phyloP scores from a whole-genome alignment of 1,140 invertebrate species.

The Bombus sylvicola region DNA sequence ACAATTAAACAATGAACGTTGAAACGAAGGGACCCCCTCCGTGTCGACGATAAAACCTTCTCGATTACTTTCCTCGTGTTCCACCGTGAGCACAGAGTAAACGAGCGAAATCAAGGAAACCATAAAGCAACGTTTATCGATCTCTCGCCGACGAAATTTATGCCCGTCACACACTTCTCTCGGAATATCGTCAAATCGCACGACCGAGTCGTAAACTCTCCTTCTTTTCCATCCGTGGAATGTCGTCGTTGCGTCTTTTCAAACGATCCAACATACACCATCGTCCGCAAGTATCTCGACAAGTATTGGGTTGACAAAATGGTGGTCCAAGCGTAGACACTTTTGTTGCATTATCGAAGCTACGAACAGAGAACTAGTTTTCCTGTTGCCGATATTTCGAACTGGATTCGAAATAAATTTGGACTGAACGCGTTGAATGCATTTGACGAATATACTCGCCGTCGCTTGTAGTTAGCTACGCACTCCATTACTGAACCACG shows the following conservation, averaged over 20 bases:
- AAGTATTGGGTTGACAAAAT: too few relatives aligned
- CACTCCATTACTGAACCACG: too few relatives aligned
- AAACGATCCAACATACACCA: neutral
- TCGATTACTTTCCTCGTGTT: neutral
- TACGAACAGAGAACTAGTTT: too few relatives aligned
- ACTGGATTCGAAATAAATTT: too few relatives aligned
- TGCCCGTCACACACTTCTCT: neutral
- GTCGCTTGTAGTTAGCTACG: too few relatives aligned
- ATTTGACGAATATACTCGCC: too few relatives aligned
- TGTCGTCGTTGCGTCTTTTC: too few relatives aligned
- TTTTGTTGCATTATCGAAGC: too few relatives aligned
- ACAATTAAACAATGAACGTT: slow-evolving; percentile 25
- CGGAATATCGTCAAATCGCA: slow-evolving; percentile 45
- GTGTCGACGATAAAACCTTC: slow-evolving; percentile 19
- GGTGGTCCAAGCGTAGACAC: too few relatives aligned
- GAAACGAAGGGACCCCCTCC: neutral
- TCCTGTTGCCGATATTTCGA: too few relatives aligned
- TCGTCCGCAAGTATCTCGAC: neutral
- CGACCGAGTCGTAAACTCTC: slow-evolving; percentile 38
- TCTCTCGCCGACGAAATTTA: slow-evolving; percentile 38
- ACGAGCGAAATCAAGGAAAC: neutral
- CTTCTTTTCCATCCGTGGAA: neutral
- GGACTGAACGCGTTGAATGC: too few relatives aligned
- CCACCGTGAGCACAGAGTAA: neutral
- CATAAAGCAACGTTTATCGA: slow-evolving; percentile 52